Conservation (phyloP, 2,797 vertebrate genomes). For the Scomberomorus guttatus region DNA sequence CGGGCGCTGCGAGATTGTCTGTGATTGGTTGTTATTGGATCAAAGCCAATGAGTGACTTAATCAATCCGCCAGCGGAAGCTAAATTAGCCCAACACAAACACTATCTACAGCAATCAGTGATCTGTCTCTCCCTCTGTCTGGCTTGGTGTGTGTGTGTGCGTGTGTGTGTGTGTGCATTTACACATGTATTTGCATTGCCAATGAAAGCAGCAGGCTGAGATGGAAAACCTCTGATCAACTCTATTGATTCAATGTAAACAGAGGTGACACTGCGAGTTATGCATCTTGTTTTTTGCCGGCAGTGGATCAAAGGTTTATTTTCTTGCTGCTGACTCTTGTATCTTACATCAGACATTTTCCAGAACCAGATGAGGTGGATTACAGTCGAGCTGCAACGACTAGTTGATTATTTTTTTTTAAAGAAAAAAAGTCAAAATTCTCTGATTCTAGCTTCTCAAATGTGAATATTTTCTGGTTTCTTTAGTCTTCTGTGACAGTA, state of each 20-base stretch:
- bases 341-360: neutral
- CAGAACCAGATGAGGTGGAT: conserved; percentile 4
- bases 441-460: too few relatives aligned
- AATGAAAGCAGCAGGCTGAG: conserved; percentile 6
- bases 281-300: neutral
- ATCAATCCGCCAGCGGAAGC: conserved; percentile 73
- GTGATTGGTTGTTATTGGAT: conserved; percentile 69
- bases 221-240: conserved; percentile 24
- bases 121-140: conserved; percentile 23
- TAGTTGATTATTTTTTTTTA: too few relatives aligned
- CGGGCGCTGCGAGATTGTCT: conserved; percentile 36
- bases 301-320: conserved; percentile 17
- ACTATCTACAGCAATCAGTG: conserved; percentile 64
- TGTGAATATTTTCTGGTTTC: too few relatives aligned
- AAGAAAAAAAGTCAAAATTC: too few relatives aligned
- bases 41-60: conserved; percentile 64
- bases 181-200: conserved; percentile 3
- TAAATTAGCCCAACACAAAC: conserved; percentile 68
- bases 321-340: neutral
- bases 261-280: conserved; percentile 3
- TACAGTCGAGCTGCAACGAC: too few relatives aligned
- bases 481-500: too few relatives aligned
- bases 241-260: conserved; percentile 26
- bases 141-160: conserved; percentile 11
- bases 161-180: conserved; percentile 22